phyloP scores from a whole-genome alignment of 1,140 invertebrate genomes.

The Odontomachus brunneus region DNA sequence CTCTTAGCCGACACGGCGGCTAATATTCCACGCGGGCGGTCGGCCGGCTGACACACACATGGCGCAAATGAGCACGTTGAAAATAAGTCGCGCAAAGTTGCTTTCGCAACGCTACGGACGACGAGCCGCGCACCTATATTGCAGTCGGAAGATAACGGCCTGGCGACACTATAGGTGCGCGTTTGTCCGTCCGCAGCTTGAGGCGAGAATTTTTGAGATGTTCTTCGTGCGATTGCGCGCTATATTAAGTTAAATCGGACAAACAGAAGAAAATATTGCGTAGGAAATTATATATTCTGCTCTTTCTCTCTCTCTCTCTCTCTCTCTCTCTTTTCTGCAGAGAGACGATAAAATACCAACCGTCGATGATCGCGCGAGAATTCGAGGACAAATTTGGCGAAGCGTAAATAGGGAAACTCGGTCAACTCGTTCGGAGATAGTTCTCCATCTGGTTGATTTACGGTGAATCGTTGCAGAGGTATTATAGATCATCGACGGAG shows the following conservation, averaged over 20 bases:
- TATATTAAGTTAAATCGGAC: background rate
- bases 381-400: background rate
- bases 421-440: background rate
- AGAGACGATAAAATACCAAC: background rate
- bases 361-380: background rate
- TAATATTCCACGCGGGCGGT: slow-evolving; percentile 42
- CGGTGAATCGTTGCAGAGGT: too few species aligned
- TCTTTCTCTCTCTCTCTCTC: too few species aligned
- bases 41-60: slow-evolving; percentile 17
- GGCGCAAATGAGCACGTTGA: slow-evolving; percentile 51
- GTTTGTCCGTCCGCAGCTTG: slow-evolving; percentile 2
- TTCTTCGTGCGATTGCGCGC: background rate
- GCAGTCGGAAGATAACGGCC: slow-evolving; percentile 46
- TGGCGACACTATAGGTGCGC: background rate
- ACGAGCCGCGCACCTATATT: slow-evolving; percentile 36
- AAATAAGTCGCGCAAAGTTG: slow-evolving; percentile 59
- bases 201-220: background rate
- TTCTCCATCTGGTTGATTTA: background rate
- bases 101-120: slow-evolving; percentile 47
- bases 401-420: background rate
- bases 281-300: background rate
- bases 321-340: too few species aligned
- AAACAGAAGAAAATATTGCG: background rate
- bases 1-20: slow-evolving; percentile 17
- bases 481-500: too few species aligned